phyloP scores from a whole-genome alignment of 2,888 invertebrate species.

The Ormyrus labotus region DNA sequence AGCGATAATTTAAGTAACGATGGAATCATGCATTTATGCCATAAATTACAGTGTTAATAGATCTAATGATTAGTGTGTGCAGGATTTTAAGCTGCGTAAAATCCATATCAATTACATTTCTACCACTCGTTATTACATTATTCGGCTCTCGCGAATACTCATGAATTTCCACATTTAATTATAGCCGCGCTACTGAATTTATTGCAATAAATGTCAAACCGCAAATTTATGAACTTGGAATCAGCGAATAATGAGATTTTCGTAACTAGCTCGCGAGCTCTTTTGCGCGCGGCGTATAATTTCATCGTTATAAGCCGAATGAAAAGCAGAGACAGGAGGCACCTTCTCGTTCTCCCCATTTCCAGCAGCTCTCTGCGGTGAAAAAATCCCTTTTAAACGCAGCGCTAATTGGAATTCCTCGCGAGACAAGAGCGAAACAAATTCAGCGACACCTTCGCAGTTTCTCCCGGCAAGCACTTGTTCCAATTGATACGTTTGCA shows the following conservation, averaged over 20 bases:
- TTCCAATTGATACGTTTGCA: slow-evolving; percentile 34
- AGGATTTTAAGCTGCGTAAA: slow-evolving; percentile 16
- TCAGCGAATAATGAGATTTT: slow-evolving; percentile 51
- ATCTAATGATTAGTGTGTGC: slow-evolving; percentile 32
- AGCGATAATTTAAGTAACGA: slow-evolving; percentile 42
- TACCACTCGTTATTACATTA: slow-evolving; percentile 42
- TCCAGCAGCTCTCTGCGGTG: neutral
- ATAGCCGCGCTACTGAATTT: slow-evolving; percentile 25
- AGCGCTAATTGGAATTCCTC: slow-evolving; percentile 49
- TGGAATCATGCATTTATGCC: neutral
- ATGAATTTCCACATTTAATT: slow-evolving; percentile 42
- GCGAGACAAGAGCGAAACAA: slow-evolving; percentile 13
- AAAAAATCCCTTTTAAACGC: slow-evolving; percentile 13
- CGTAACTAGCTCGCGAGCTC: slow-evolving; percentile 29
- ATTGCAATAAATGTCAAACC: slow-evolving; percentile 48
- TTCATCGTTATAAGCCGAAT: neutral
- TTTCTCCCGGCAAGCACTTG: neutral
- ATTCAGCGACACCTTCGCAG: slow-evolving; percentile 30
- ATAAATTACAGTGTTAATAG: slow-evolving; percentile 28
- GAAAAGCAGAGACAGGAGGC: neutral
- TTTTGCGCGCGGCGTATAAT: neutral
- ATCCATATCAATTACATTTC: slow-evolving; percentile 37
- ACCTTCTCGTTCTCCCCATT: neutral
- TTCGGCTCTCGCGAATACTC: slow-evolving; percentile 1
- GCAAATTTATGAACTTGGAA: slow-evolving; percentile 50